Percentiles rank a stretch among this genome's conserved stretches.
phyloP scores from a whole-genome alignment of 1,140 invertebrate genomes.

The Drosophila neocordata region DNA sequence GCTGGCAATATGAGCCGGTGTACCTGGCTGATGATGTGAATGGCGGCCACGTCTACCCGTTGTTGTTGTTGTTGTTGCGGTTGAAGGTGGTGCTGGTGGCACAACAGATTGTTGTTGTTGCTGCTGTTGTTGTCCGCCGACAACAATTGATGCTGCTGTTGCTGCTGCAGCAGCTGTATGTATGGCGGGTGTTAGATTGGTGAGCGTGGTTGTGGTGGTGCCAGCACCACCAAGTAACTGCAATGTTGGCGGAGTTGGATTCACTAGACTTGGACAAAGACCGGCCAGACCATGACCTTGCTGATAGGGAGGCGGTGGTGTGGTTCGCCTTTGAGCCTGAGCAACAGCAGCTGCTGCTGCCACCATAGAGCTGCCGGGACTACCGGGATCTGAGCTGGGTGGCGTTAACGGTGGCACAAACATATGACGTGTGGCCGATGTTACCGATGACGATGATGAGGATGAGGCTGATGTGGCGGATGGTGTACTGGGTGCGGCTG shows the following conservation, averaged over 20 bases:
- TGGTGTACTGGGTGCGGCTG: slow-evolving; percentile 70
- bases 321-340: slow-evolving; percentile 83
- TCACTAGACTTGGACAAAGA: slow-evolving; percentile 60
- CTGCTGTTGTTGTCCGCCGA: slow-evolving; percentile 24
- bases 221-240: slow-evolving; percentile 48
- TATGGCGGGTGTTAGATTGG: slow-evolving; percentile 63
- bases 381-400: slow-evolving; percentile 92
- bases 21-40: slow-evolving; percentile 68
- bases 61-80: slow-evolving; percentile 24
- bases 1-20: slow-evolving; percentile 74
- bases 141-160: slow-evolving; percentile 6
- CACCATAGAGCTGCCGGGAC: slow-evolving; percentile 85
- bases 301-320: slow-evolving; percentile 83
- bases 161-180: slow-evolving; percentile 17
- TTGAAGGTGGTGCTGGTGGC: slow-evolving; percentile 41
- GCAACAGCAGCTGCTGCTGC: slow-evolving; percentile 82
- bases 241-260: slow-evolving; percentile 44
- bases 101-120: slow-evolving; percentile 26
- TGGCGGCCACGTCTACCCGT: slow-evolving; percentile 58
- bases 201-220: slow-evolving; percentile 62
- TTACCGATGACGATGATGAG: slow-evolving; percentile 58
- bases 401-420: slow-evolving; percentile 91
- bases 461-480: slow-evolving; percentile 65
- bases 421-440: slow-evolving; percentile 84
- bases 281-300: slow-evolving; percentile 67